Evolutionary conservation across 2,797 vertebrate genomes (phyloP).

Genomic region (Cebuella pygmaea): DNA sequence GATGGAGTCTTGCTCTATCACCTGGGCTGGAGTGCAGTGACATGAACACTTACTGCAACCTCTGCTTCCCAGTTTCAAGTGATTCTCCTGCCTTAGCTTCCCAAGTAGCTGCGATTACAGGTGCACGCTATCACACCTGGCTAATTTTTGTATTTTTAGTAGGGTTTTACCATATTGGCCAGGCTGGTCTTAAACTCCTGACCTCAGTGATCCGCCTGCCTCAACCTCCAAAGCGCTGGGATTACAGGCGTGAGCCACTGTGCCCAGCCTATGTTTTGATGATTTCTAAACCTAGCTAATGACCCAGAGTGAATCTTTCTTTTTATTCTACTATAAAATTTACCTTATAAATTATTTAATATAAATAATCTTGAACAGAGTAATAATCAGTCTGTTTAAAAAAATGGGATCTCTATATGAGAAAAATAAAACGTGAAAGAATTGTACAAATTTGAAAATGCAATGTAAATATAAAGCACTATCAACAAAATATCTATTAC

Average conservation of each 20-base stretch:
- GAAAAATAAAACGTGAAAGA: constrained; percentile 22
- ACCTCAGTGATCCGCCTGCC: background rate
- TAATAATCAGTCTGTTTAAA: background rate
- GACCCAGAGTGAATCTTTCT: background rate
- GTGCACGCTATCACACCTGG: background rate
- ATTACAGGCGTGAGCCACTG: accelerated
- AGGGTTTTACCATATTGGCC: background rate
- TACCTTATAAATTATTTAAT: constrained; percentile 11
- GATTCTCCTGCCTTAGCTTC: background rate
- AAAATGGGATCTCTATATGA: background rate
- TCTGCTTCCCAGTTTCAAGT: background rate
- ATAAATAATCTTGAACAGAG: background rate
- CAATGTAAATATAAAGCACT: background rate
- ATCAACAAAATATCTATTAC: background rate
- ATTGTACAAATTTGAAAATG: constrained; percentile 2
- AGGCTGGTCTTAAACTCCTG: background rate
- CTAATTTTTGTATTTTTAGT: background rate
- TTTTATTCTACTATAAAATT: background rate
- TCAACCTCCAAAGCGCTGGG: background rate
- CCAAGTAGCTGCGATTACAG: background rate
- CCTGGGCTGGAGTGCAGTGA: background rate
- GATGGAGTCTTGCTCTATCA: background rate
- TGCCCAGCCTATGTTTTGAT: background rate
- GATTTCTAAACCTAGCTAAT: background rate
- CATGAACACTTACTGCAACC: background rate